Conservation (phyloP, 2,797 vertebrate genomes). For the Gallinago nigripennis region DNA sequence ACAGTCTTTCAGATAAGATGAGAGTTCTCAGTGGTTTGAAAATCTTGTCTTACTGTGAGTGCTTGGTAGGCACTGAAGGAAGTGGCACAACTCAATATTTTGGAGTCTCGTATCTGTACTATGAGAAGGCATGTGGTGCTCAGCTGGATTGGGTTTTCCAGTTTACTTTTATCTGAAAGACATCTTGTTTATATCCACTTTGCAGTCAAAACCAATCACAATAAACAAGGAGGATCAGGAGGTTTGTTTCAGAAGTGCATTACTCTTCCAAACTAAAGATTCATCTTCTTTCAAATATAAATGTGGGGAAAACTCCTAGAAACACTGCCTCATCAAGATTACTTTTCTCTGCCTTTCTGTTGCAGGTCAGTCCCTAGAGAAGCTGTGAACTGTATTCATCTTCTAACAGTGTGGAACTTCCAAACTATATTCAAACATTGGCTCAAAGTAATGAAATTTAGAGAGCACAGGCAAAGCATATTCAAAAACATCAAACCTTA, state of each 20-base stretch:
- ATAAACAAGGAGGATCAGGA: background rate
- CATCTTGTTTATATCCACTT: background rate
- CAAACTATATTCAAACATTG: background rate
- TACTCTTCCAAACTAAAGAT: background rate
- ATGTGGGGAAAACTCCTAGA: background rate
- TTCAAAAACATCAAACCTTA: background rate
- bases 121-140: background rate
- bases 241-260: background rate
- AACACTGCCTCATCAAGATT: background rate
- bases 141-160: background rate
- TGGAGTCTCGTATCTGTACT: fast-evolving
- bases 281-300: background rate
- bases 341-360: background rate
- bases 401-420: background rate
- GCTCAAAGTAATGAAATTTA: background rate
- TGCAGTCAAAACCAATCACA: background rate
- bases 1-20: background rate
- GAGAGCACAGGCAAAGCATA: background rate
- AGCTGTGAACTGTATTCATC: background rate
- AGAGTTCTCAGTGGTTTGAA: background rate
- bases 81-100: background rate
- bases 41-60: background rate
- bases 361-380: background rate
- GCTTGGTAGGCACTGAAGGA: background rate
- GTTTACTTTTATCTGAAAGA: background rate